phyloP scores from a whole-genome alignment of 2,888 invertebrate genomes.

The Mamestra brassicae region DNA sequence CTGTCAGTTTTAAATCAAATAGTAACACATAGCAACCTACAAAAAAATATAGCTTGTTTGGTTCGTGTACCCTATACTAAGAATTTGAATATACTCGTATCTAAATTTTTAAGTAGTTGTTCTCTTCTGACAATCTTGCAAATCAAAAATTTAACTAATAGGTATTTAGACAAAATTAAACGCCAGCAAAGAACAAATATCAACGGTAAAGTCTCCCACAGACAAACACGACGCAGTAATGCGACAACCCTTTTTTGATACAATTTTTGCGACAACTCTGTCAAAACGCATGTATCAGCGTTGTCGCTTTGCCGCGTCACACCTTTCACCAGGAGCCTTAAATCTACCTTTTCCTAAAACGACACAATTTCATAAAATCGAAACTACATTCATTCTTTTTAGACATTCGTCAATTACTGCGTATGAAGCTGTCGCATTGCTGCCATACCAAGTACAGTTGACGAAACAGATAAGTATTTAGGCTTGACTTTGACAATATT shows the following conservation, averaged over 20 bases:
- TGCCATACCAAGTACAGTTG: conserved; percentile 5
- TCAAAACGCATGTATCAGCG: too few species aligned
- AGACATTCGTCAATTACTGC: conserved; percentile 19
- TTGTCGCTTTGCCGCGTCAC: neutral
- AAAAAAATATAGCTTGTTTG: neutral
- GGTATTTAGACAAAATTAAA: neutral
- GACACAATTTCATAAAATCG: conserved; percentile 10
- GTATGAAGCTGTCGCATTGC: conserved; percentile 18
- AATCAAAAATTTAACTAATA: neutral
- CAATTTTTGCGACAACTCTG: neutral
- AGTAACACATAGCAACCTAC: neutral
- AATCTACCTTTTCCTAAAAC: neutral
- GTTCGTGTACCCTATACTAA: neutral
- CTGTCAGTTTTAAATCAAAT: neutral
- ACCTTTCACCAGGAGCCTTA: neutral
- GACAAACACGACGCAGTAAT: neutral
- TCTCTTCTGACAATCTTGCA: neutral
- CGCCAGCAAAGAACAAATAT: neutral
- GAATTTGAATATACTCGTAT: neutral
- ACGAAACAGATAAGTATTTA: conserved; percentile 12
- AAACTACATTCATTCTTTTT: conserved; percentile 28
- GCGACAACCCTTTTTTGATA: neutral
- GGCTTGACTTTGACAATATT: neutral
- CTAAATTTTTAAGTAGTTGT: neutral
- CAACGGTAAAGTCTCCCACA: neutral